Base-by-base conservation (phyloP, 2,113 vertebrate genomes). In the Arothron firmamentum region DNA sequence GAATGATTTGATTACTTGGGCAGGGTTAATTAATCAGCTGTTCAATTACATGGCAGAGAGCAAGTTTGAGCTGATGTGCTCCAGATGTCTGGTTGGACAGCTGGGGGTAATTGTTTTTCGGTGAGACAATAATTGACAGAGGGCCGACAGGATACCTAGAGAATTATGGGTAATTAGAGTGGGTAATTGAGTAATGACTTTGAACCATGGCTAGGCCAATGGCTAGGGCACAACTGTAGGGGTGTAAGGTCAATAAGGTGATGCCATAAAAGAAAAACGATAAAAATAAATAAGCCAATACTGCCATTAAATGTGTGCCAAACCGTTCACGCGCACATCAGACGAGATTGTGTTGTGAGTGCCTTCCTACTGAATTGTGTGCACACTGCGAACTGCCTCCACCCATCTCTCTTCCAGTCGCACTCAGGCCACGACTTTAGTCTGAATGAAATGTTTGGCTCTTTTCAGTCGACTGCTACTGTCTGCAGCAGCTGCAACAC, bases 1-100 rank as follows among this genome's bases (percentile, higher is more conserved):
- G 59, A 23, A 62, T 82, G 38, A 85, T 73, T 20, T 14, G 52
- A 73, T 82, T 77, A 74, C 59, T 50, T 3, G 18, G 70, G 52
- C 70, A 77, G 51, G 46, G 19, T 73, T 71, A 28, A 85, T 86
- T 74, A 75, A 74, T 86, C 67, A 76, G 2, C 52, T 57, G 50
- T 66, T 75, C 67, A 79, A 61, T 77, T 62, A 62, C 2, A 13
- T 23, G 16, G 52, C 48, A 62, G 67, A 65, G 85, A 82, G 31
- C 34, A 4, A 34, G 41, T 87, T 81, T 77, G 1, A 3, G 54
- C 57, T 66, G 48, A 72, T 50, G 56, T 61, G 62, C 63, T 79
- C 63, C 65, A 20, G 59, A 68, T 65, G 59, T 77, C 81, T 84
- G 72, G 14, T 66, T 47, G 25, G 20, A 45, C 47, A 7, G 19